Percentiles rank a stretch among this genome's conserved stretches.
Evolutionary conservation across 30 jellyfish, hydroid and myxozoan species (phyloP).

Genomic region (Rhopilema esculentum): DNA sequence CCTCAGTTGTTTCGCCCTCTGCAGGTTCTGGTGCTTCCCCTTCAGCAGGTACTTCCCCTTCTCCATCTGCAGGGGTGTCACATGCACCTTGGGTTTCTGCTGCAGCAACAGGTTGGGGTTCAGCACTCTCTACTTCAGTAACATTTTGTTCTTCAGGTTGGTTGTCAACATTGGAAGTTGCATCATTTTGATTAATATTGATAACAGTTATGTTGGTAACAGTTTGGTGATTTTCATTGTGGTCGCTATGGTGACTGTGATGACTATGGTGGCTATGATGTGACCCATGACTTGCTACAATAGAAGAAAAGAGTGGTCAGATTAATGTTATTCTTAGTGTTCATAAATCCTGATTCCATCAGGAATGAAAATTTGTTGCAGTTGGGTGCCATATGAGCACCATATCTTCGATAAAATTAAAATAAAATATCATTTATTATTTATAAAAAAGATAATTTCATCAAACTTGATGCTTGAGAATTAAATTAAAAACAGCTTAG

Average conservation of each 20-base stretch:
- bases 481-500: no score
- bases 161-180: background rate
- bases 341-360: no score
- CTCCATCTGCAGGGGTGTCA: slow-evolving; percentile 10
- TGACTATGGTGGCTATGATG: slow-evolving; percentile 28
- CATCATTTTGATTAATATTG: slow-evolving; percentile 11
- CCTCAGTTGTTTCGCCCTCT: slow-evolving; percentile 15
- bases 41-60: slow-evolving; percentile 10
- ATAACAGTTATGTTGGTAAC: slow-evolving; percentile 32
- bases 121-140: slow-evolving; percentile 33
- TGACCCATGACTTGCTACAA: slow-evolving; percentile 26
- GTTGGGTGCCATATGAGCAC: no score
- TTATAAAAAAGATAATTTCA: no score
- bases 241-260: slow-evolving; percentile 36
- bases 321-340: no score
- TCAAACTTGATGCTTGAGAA: no score
- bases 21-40: slow-evolving; percentile 7
- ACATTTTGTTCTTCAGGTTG: slow-evolving; percentile 9
- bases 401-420: no score
- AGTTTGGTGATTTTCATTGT: slow-evolving; percentile 21
- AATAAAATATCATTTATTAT: no score
- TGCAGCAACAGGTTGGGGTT: background rate
- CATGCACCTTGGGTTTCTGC: background rate
- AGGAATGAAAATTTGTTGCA: no score
- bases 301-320: background rate